A percentile compares a stretch with the other conserved stretches of the same genome.
Conservation (phyloP, 1,140 invertebrate genomes). For the Pseudomyrmex dendroicus region DNA sequence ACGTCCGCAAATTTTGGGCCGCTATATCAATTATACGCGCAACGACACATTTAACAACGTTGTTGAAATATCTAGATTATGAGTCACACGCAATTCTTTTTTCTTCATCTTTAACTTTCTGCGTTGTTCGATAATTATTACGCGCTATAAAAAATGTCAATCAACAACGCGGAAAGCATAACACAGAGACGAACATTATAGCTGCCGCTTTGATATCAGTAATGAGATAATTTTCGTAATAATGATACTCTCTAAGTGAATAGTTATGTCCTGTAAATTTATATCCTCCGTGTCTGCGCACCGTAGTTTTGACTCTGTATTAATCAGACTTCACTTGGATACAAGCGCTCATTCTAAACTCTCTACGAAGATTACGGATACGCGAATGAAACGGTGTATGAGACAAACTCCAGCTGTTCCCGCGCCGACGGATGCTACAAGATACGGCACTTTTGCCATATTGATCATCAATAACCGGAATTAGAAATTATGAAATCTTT, state of each 20-base stretch:
- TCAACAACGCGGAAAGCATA: no score
- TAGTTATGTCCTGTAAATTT: conserved; percentile 3
- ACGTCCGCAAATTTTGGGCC: conserved; percentile 21
- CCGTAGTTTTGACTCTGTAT: neutral
- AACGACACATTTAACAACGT: conserved; percentile 5
- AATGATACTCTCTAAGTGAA: conserved; percentile 3
- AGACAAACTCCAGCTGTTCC: conserved; percentile 23
- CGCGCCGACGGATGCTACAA: conserved; percentile 30
- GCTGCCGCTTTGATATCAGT: neutral
- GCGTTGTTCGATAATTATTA: neutral
- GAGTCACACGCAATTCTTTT: conserved; percentile 1
- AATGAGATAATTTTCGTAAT: neutral
- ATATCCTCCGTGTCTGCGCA: conserved; percentile 10
- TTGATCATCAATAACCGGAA: conserved; percentile 24
- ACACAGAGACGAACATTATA: no score
- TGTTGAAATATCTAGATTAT: neutral
- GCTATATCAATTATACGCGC: conserved; percentile 33
- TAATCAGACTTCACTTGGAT: neutral
- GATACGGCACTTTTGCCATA: conserved; percentile 35
- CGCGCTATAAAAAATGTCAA: neutral
- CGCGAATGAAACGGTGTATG: conserved; percentile 25
- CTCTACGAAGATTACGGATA: conserved; percentile 4
- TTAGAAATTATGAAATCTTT: conserved; percentile 42
- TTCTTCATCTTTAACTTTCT: no score
- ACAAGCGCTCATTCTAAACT: neutral